Evolutionary conservation across 2,113 vertebrate genomes (phyloP).

Genomic region (Oryzias woworae): DNA sequence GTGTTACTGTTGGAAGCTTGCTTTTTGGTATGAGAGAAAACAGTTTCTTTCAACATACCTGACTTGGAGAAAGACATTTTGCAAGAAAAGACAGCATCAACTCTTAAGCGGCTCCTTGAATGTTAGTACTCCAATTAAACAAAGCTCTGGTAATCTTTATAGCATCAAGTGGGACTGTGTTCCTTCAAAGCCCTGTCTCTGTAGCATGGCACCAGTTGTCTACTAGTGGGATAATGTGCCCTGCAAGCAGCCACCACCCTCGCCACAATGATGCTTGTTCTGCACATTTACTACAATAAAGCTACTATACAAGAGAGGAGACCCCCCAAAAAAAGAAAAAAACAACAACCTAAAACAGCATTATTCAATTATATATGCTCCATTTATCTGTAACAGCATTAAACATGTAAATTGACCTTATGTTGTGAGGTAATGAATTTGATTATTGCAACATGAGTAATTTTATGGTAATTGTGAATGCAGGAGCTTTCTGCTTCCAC

Average conservation of each 20-base stretch:
- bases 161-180: conserved; percentile 57
- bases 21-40: neutral
- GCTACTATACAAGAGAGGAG: conserved; percentile 37
- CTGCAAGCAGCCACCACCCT: conserved; percentile 31
- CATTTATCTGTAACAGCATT: conserved; percentile 58
- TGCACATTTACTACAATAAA: conserved; percentile 25
- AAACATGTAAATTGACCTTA: conserved; percentile 64
- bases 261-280: conserved; percentile 25
- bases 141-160: conserved; percentile 74
- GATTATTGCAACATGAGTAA: conserved; percentile 57
- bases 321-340: conserved; percentile 14
- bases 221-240: conserved; percentile 62
- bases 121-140: conserved; percentile 71
- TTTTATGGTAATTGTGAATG: conserved; percentile 63
- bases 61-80: conserved; percentile 49
- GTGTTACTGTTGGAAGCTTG: conserved; percentile 10
- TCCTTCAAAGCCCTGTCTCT: conserved; percentile 35
- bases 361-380: conserved; percentile 68
- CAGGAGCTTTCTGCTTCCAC: conserved; percentile 37
- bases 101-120: conserved; percentile 49
- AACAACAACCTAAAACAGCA: conserved; percentile 46
- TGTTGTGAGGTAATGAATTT: conserved; percentile 62
- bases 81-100: conserved; percentile 32
- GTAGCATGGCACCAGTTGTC: conserved; percentile 32
- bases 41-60: conserved; percentile 20